A percentile compares a stretch with the other conserved stretches of the same genome.
These are phyloP conservation scores for Microhierax caerulescens DNA, from an alignment of 2,797 vertebrate species.

Conservation along the genomic window DNA sequence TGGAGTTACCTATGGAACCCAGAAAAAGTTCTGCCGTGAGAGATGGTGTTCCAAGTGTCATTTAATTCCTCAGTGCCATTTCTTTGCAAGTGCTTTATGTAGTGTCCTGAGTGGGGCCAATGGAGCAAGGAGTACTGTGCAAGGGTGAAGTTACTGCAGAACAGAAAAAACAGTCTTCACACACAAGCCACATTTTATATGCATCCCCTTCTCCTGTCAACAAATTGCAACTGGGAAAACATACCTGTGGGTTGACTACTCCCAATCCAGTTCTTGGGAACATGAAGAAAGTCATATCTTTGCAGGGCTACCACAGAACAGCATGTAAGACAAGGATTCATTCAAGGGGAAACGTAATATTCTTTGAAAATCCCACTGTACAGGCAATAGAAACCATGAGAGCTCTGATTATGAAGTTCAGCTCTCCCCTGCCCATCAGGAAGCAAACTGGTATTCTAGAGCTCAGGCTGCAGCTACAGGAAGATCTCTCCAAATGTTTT, in stretches of 20 bases:
- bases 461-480: background rate
- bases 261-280: background rate
- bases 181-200: constrained; percentile 5
- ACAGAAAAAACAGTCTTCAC: constrained; percentile 4
- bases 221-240: constrained; percentile 26
- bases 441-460: background rate
- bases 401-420: background rate
- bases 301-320: background rate
- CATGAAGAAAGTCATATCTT: background rate
- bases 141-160: constrained; percentile 31
- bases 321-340: constrained; percentile 10
- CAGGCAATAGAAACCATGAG: constrained; percentile 3
- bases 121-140: background rate
- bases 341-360: constrained; percentile 37
- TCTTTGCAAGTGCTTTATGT: background rate
- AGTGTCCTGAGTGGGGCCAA: background rate
- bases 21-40: background rate
- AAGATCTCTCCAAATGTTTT: background rate
- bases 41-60: background rate
- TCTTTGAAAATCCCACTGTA: background rate
- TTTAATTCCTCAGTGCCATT: background rate
- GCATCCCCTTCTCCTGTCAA: background rate
- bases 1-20: background rate
- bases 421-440: background rate
- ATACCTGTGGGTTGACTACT: background rate